Conservation (phyloP, 2,113 vertebrate species). For the Crotalus horridus region DNA sequence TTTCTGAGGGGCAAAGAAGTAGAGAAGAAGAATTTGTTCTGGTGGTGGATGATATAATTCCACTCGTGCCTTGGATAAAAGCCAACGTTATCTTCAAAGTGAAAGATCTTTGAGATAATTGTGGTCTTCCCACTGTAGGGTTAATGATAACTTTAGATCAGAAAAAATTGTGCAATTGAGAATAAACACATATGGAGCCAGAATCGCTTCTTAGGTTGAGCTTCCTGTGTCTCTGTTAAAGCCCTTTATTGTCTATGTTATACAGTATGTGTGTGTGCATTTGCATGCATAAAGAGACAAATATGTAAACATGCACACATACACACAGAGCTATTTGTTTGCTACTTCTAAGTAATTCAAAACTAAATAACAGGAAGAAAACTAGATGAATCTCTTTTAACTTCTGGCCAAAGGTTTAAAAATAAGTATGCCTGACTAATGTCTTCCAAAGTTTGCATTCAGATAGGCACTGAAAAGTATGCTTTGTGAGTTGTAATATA, state of each 20-base stretch:
- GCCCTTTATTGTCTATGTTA: neutral
- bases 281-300: neutral
- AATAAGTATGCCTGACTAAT: slow-evolving; percentile 24
- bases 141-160: neutral
- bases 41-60: neutral
- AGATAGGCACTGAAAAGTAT: slow-evolving; percentile 49
- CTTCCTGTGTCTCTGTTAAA: neutral
- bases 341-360: neutral
- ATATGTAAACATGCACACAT: neutral
- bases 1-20: neutral
- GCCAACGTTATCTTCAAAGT: neutral
- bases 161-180: neutral
- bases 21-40: neutral
- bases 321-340: neutral
- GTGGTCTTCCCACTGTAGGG: neutral
- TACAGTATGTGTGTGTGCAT: neutral
- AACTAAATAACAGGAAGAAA: slow-evolving; percentile 22
- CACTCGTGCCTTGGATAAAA: neutral
- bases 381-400: neutral
- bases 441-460: slow-evolving; percentile 44
- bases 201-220: too few relatives aligned
- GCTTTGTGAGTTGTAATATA: slow-evolving; percentile 43
- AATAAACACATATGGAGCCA: neutral
- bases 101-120: neutral
- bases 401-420: slow-evolving; percentile 18